phyloP scores from a whole-genome alignment of 2,113 vertebrate genomes.

The Oophaga pumilio region DNA sequence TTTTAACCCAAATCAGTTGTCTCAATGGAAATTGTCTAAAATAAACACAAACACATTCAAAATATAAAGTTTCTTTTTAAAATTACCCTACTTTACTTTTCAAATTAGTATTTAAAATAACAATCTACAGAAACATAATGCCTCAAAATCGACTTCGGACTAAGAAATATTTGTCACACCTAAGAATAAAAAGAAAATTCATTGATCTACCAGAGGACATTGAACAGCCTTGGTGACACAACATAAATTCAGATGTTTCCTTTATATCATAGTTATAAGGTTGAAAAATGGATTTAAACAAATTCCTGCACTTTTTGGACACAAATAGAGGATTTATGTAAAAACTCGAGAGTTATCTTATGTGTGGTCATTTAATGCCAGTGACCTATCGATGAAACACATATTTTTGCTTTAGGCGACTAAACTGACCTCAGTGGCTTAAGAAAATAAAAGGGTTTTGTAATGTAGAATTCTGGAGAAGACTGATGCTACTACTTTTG shows the following conservation, averaged over 20 bases:
- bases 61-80: neutral
- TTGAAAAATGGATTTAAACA: neutral
- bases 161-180: neutral
- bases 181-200: neutral
- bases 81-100: neutral
- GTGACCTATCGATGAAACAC: neutral
- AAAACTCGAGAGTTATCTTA: neutral
- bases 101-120: neutral
- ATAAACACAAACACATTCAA: neutral
- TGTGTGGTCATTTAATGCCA: neutral
- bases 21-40: neutral
- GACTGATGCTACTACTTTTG: neutral
- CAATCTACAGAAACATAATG: neutral
- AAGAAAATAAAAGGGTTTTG: neutral
- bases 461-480: neutral
- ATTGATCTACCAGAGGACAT: neutral
- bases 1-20: neutral
- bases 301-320: neutral
- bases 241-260: neutral
- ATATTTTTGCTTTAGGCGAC: slow-evolving; percentile 27
- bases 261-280: neutral
- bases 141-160: neutral
- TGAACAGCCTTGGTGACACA: neutral
- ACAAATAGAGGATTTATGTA: neutral
- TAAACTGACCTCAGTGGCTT: neutral